Evolutionary conservation across 2,113 vertebrate species (phyloP).

Genomic region (Trogon surrucura): DNA sequence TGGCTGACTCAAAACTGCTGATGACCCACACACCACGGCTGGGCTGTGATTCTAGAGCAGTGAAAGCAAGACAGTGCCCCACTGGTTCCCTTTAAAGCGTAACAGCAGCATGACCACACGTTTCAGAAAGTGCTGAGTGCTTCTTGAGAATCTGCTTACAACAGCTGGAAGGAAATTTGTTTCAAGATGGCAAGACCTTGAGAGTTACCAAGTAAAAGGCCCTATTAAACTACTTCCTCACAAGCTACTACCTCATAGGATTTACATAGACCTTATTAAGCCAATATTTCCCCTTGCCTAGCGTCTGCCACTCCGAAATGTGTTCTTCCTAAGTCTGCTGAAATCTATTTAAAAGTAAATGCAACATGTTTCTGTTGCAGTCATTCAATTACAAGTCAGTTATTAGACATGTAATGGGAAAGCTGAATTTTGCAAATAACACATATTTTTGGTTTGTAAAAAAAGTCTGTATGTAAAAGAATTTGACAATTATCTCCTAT

Average conservation of each 20-base stretch:
- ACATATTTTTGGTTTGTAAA: neutral
- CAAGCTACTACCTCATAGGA: neutral
- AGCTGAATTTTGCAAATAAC: neutral
- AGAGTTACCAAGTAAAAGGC: neutral
- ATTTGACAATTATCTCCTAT: neutral
- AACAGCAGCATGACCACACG: too few relatives aligned
- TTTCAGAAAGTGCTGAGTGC: neutral
- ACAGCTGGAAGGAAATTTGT: neutral
- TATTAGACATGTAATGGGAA: neutral
- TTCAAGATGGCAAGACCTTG: neutral
- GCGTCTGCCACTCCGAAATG: neutral
- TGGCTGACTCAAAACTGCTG: too few relatives aligned
- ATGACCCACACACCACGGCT: too few relatives aligned
- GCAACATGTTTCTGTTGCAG: neutral
- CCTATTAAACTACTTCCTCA: neutral
- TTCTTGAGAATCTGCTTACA: neutral
- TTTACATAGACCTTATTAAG: neutral
- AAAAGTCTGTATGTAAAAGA: accelerated
- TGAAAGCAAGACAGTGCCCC: too few relatives aligned
- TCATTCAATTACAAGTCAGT: neutral
- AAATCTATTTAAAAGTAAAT: neutral
- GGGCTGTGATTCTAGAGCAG: too few relatives aligned
- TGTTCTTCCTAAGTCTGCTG: neutral
- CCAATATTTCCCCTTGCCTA: neutral
- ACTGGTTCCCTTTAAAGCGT: neutral